phyloP scores from a whole-genome alignment of 2,113 vertebrate species.

The Pomatorhinus ruficollis region DNA sequence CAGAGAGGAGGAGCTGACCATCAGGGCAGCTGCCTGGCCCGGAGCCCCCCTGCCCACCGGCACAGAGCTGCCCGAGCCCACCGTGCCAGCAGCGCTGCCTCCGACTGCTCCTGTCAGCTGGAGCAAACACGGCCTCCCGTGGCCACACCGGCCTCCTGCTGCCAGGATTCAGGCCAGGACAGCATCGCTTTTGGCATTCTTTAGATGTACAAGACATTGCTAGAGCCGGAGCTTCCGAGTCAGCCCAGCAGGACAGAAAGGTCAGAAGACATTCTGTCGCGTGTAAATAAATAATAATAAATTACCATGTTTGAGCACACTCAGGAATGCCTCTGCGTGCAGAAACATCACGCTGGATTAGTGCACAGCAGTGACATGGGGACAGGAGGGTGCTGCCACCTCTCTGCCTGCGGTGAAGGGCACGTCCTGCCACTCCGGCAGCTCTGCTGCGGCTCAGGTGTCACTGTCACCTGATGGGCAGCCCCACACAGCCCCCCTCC shows the following conservation, averaged over 20 bases:
- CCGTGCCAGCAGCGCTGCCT: rapidly evolving
- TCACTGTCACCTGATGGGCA: background rate
- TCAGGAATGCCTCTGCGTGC: background rate
- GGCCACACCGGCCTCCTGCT: background rate
- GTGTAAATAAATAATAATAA: slow-evolving; percentile 73
- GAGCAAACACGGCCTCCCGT: rapidly evolving
- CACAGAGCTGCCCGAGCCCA: background rate
- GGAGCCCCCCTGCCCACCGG: rapidly evolving
- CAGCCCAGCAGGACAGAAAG: slow-evolving; percentile 7
- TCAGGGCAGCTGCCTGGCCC: background rate
- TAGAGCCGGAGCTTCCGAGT: background rate
- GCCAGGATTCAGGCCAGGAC: background rate
- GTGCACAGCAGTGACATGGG: background rate
- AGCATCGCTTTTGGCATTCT: background rate
- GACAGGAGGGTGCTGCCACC: background rate
- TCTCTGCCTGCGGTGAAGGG: background rate
- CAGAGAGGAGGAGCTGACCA: background rate
- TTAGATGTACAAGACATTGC: background rate
- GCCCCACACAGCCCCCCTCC: rapidly evolving
- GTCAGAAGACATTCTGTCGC: slow-evolving; percentile 64
- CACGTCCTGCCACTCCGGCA: rapidly evolving
- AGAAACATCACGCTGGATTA: slow-evolving; percentile 37
- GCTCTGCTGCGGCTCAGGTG: background rate
- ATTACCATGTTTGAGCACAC: slow-evolving; percentile 52
- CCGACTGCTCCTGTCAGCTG: background rate